Evolutionary conservation across 2,888 invertebrate genomes (phyloP).

Genomic region (Mycalesis mineus): DNA sequence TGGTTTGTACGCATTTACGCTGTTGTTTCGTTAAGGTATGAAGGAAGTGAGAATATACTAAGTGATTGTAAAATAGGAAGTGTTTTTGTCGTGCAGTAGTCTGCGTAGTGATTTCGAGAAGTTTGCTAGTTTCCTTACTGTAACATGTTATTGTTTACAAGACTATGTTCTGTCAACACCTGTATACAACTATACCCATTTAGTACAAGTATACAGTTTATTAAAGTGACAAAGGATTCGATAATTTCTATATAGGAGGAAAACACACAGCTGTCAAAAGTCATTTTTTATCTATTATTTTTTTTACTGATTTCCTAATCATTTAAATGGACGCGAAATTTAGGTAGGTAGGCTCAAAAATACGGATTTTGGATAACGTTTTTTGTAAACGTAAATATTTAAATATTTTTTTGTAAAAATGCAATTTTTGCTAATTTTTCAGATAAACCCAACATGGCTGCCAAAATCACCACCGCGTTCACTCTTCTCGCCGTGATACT

Average conservation of each 20-base stretch:
- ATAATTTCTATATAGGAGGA: no score
- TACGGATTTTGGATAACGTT: not conserved
- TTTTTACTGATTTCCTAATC: no score
- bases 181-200: not conserved
- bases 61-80: slow-evolving; percentile 29
- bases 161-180: slow-evolving; percentile 13
- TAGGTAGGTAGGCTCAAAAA: not conserved
- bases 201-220: no score
- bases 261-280: no score
- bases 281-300: no score
- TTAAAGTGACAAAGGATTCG: no score
- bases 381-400: no score
- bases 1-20: slow-evolving; percentile 16
- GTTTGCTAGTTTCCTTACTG: slow-evolving; percentile 27
- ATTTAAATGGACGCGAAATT: no score
- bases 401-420: not conserved
- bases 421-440: slow-evolving; percentile 14
- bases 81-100: slow-evolving; percentile 24
- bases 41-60: slow-evolving; percentile 24
- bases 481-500: slow-evolving; percentile 44
- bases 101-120: slow-evolving; percentile 23
- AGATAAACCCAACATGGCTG: slow-evolving; percentile 51
- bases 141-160: slow-evolving; percentile 18
- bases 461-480: slow-evolving; percentile 49
- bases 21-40: slow-evolving; percentile 21